Conservation (phyloP, 1,140 invertebrate species). For the Popillia japonica region DNA sequence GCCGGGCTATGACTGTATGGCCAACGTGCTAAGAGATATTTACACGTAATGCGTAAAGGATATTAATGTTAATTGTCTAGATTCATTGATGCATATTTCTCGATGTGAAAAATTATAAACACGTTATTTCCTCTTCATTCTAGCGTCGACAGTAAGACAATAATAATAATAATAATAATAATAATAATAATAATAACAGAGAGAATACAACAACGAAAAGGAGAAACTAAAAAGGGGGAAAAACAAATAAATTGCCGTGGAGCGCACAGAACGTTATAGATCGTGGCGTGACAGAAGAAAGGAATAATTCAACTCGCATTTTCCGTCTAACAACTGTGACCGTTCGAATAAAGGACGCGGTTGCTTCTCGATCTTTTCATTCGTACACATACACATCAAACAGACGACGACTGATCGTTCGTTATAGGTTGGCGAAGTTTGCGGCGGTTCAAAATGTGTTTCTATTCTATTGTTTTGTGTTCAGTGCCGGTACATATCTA, state of each 20-base stretch:
- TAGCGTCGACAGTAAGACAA: no score
- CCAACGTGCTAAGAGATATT: neutral
- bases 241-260: slow-evolving; percentile 2
- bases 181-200: neutral
- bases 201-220: neutral
- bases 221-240: neutral
- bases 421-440: no score
- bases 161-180: neutral
- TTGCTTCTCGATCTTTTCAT: neutral
- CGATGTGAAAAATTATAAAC: no score
- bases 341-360: neutral
- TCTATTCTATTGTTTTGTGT: no score
- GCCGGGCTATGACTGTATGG: neutral
- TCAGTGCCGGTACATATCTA: no score
- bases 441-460: no score
- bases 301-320: slow-evolving; percentile 6
- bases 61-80: no score
- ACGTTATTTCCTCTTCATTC: no score
- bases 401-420: neutral
- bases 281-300: neutral
- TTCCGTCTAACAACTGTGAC: slow-evolving; percentile 9
- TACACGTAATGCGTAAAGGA: neutral
- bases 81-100: no score
- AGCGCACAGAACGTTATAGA: slow-evolving; percentile 2
- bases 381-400: neutral